phyloP scores from a whole-genome alignment of 2,888 invertebrate genomes.

The Pachydiplax longipennis region DNA sequence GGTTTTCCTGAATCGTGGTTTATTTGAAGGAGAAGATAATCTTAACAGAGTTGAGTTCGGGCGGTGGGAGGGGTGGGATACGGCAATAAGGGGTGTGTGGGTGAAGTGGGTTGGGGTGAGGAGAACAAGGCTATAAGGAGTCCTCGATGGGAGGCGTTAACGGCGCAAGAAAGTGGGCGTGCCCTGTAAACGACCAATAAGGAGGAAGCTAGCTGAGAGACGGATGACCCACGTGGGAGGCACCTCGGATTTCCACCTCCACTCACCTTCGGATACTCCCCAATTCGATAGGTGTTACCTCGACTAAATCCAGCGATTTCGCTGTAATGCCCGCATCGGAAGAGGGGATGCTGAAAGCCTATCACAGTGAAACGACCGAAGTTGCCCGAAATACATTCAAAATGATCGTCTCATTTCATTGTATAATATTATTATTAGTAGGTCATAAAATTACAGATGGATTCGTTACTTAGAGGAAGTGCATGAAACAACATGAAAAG shows the following conservation, averaged over 20 bases:
- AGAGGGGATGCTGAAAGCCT: not conserved
- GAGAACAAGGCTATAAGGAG: not conserved
- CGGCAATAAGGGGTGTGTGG: not conserved
- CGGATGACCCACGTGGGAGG: conserved; percentile 44
- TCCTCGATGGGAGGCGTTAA: conserved; percentile 27
- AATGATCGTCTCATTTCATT: too few relatives aligned
- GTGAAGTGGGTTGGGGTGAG: not conserved
- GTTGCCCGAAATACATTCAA: not conserved
- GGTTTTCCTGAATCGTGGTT: too few relatives aligned
- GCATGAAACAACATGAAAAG: too few relatives aligned
- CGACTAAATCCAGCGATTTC: not conserved
- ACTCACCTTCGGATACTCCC: not conserved
- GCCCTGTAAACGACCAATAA: conserved; percentile 37
- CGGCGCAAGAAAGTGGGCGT: conserved; percentile 43
- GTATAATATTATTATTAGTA: too few relatives aligned
- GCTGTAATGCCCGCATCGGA: not conserved
- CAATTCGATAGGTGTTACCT: not conserved
- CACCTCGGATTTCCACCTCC: not conserved
- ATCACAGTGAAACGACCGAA: not conserved
- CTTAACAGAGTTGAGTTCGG: not conserved
- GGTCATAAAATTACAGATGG: too few relatives aligned
- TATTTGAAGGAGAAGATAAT: too few relatives aligned
- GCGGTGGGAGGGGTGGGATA: not conserved
- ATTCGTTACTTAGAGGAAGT: too few relatives aligned
- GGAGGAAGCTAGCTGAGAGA: conserved; percentile 34